Percentiles rank a stretch among this genome's conserved stretches.
Evolutionary conservation across 2,888 invertebrate genomes (phyloP).

Genomic region (Nasonia oneida): DNA sequence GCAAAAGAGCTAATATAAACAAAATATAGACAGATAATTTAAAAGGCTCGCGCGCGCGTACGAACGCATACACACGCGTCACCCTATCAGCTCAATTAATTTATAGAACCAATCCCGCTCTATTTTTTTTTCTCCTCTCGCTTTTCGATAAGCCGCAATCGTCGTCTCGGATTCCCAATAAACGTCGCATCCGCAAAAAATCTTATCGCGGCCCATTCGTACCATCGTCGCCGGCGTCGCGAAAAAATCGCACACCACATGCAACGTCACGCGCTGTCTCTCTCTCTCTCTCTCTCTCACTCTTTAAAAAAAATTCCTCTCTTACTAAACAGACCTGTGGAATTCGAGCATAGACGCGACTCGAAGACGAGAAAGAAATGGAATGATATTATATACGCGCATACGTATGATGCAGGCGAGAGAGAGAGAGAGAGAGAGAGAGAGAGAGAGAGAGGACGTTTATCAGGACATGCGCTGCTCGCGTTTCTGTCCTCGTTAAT

Average conservation of each 20-base stretch:
- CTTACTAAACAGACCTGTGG: neutral
- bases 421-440: too few species aligned
- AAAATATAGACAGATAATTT: constrained; percentile 34
- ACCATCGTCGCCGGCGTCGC: constrained; percentile 48
- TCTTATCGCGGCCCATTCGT: constrained; percentile 56
- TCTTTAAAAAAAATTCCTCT: neutral
- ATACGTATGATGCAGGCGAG: too few species aligned
- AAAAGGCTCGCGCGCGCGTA: constrained; percentile 34
- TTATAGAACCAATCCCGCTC: constrained; percentile 49
- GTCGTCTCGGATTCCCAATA: constrained; percentile 60
- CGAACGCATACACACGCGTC: neutral
- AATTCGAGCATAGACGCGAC: neutral
- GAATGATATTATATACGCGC: neutral
- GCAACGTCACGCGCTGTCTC: constrained; percentile 31
- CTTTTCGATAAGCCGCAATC: constrained; percentile 36
- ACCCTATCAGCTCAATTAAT: constrained; percentile 40
- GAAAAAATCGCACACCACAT: constrained; percentile 42
- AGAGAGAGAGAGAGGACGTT: constrained; percentile 53
- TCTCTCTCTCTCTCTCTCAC: too few species aligned
- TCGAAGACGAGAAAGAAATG: constrained; percentile 4
- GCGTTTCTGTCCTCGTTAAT: constrained; percentile 68
- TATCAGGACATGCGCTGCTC: constrained; percentile 61
- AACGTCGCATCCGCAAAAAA: constrained; percentile 59
- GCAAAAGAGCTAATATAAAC: constrained; percentile 8
- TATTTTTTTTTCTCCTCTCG: constrained; percentile 44